Base-by-base conservation (phyloP, 2,888 invertebrate genomes). In the Amorpha juglandis region DNA sequence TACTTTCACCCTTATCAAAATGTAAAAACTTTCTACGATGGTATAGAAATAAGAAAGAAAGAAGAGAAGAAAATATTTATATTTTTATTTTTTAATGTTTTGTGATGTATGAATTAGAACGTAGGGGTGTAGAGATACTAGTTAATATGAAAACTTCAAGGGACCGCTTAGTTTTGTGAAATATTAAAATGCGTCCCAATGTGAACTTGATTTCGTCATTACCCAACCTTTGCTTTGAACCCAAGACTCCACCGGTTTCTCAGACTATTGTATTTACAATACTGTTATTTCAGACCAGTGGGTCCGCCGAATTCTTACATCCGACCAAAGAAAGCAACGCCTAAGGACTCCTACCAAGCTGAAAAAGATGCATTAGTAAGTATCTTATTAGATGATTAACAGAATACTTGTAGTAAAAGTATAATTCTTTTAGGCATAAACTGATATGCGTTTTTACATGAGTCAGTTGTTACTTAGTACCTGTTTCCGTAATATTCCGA, bases 351-450 rank as follows among this genome's bases (percentile, higher is more conserved):
- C 1, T 74, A 92, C 6, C 92, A 94, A 79, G 94, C 92, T 1
- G 95, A 95, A 84, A 95, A 94, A 73, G 95, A 95, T 82, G 95
- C 95, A 19, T 78, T 95, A 91, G 95, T 95, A 87, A 88, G 90
- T 73, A 63, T 8, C 52, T 48, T 35, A 50, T 58, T 7, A 19
- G 2, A 52, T 62, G 12, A 8, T 19, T n/a, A 47, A 4, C 4
- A 14, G 12, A n/a, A 21, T 19, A 38, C 2, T 6, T 47, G 0
- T 48, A 8, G 11, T 33, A 19, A 7, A 38, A 16, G 11, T 19
- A 12, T 21, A 6, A 62, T n/a, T 9, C 9, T 9, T 27, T 27
- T 3, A 4, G 27, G 1, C 27, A 4, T 27, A 1, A 27, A 27
- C 42, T 42, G 42, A 42, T 7, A 42, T 42, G 42, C 42, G 7